A percentile compares a stretch with the other conserved stretches of the same genome.
phyloP scores from a whole-genome alignment of 2,888 invertebrate species.

The Cyclophora albipunctata region DNA sequence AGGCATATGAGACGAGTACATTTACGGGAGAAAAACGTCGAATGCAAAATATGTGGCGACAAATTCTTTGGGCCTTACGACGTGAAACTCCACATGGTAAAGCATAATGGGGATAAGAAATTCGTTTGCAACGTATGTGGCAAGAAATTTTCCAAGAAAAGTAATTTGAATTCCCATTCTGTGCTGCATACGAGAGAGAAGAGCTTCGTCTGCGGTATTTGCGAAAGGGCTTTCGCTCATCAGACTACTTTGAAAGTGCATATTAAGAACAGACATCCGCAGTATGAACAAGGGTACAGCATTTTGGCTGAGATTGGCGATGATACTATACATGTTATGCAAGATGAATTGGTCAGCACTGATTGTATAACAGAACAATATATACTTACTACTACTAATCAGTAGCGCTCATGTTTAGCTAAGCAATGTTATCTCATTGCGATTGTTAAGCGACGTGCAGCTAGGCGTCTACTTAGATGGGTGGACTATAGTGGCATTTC shows the following conservation, averaged over 20 bases:
- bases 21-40: slow-evolving; percentile 62
- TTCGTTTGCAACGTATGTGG: slow-evolving; percentile 77
- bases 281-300: slow-evolving; percentile 17
- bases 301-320: slow-evolving; percentile 32
- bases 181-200: slow-evolving; percentile 74
- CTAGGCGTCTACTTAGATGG: too few species aligned
- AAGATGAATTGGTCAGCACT: slow-evolving; percentile 37
- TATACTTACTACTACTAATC: not conserved
- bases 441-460: too few species aligned
- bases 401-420: not conserved
- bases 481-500: too few species aligned
- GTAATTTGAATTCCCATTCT: slow-evolving; percentile 75
- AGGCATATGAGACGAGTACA: slow-evolving; percentile 77
- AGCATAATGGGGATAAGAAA: slow-evolving; percentile 72
- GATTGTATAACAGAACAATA: slow-evolving; percentile 22
- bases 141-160: slow-evolving; percentile 75
- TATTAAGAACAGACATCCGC: slow-evolving; percentile 38
- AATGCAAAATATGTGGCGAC: slow-evolving; percentile 62
- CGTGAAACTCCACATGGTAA: slow-evolving; percentile 66
- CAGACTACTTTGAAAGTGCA: slow-evolving; percentile 54
- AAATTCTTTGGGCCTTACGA: slow-evolving; percentile 63
- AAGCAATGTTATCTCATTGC: not conserved
- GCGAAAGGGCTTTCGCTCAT: slow-evolving; percentile 69
- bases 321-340: slow-evolving; percentile 45
- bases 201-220: slow-evolving; percentile 65